Base-by-base conservation (phyloP, 2,113 vertebrate genomes). In the Prolemur simus region DNA sequence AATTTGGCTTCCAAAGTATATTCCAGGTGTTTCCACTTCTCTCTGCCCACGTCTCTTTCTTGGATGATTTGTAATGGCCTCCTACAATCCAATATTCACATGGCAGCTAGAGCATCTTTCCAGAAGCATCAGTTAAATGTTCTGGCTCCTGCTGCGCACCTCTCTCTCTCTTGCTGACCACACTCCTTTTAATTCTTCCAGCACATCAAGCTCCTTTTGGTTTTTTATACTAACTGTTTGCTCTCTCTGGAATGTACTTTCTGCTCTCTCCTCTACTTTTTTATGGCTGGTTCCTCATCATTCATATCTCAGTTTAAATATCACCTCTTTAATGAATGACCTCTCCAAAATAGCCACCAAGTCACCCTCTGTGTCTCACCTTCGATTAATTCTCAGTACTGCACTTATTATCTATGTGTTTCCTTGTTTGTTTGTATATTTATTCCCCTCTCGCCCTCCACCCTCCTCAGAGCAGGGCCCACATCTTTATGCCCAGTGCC, bases 171-270 rank as follows among this genome's bases (percentile, higher is more conserved):
- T n/a, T 58, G 82, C 14, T 4, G 29, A 58, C 82, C 71, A 10
- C 0, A 1, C 34, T 63, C 13, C 32, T 69, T 17, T 84, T 34
- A 63, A 91, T 91, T 93, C 76, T 88, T 69, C 56, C 5, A 63
- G 71, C 37, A 76, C 52, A 58, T 89, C 8, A 64, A 86, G 80
- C 49, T 94, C n/a, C 52, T 77, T 92, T 60, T 88, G 52, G 32
- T 32, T 37, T 80, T 96, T 94, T 82, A 29, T 39, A 85, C 42
- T 69, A 17, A 63, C 63, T 13, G 11, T 32, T 66, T 54, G 15
- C 85, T 95, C n/a, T 85, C 32, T 32, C 87, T 83, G 80, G 37
- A 85, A 87, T 87, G 25, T 39, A 90, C 15, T 93, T n/a, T 83
- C 56, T 78, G 23, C 63, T 37, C 11, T 25, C 9, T n/a, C 20